phyloP scores from a whole-genome alignment of 35 echinoderm and acorn worm genomes.

The Holothuria glaberrima region DNA sequence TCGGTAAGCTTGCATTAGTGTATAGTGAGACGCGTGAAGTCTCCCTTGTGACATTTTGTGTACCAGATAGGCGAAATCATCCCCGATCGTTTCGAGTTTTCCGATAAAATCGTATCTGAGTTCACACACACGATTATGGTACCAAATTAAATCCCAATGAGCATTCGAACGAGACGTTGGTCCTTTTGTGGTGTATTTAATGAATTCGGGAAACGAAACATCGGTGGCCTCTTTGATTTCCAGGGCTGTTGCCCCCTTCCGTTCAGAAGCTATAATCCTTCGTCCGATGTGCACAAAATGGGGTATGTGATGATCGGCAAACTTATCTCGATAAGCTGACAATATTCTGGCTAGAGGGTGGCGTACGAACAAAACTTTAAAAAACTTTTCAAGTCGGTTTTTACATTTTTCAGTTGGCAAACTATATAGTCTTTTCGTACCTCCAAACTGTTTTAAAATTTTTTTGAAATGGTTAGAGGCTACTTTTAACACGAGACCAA shows the following conservation, averaged over 20 bases:
- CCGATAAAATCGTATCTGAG: constrained; percentile 54
- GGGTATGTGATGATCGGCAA: constrained; percentile 40
- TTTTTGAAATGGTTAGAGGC: constrained; percentile 56
- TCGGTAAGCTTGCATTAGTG: constrained; percentile 28
- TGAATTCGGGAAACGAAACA: constrained; percentile 34
- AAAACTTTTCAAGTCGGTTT: constrained; percentile 24
- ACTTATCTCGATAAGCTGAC: constrained; percentile 53
- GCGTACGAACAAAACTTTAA: constrained; percentile 46
- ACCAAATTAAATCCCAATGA: constrained; percentile 50
- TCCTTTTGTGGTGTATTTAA: constrained; percentile 22
- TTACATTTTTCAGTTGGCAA: not conserved
- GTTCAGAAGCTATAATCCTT: not conserved
- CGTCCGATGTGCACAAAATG: constrained; percentile 49
- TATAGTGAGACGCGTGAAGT: not conserved
- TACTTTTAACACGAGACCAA: constrained; percentile 35
- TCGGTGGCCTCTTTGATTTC: constrained; percentile 22
- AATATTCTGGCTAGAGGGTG: constrained; percentile 41
- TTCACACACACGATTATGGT: constrained; percentile 47
- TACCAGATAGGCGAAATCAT: constrained; percentile 35
- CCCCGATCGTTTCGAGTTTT: constrained; percentile 30
- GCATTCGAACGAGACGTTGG: not conserved
- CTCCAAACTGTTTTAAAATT: constrained; percentile 12
- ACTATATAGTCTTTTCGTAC: not conserved
- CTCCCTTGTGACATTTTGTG: constrained; percentile 27
- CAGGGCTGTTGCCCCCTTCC: not conserved